Base-by-base conservation (phyloP, 2,797 vertebrate genomes). In the Poecilia wingei region DNA sequence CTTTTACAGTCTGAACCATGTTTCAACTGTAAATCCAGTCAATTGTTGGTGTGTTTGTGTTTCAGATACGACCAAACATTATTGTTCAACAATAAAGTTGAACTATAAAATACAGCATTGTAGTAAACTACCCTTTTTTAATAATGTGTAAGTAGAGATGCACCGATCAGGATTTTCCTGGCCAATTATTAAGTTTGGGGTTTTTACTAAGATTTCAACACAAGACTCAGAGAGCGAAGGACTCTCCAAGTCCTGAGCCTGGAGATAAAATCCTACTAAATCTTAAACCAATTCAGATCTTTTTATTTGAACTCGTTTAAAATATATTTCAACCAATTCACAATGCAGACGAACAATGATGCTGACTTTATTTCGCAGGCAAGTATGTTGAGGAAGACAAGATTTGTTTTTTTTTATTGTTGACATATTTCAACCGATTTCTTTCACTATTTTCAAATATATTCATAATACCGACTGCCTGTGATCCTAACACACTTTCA, bases 401-500 rank as follows among this genome's bases (percentile, higher is more conserved):
- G 22, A 64, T 18, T 64, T 64, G 5, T 20, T 64, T 33, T 64
- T 64, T 8, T 3, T 9, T 22, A 22, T 66, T 66, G 20, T 22
- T 39, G 33, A 45, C 25, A 0, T 28, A 16, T 70, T 70, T 10
- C 1, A 4, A 25, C 64, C 1, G 18, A 22, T 41, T 61, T 66
- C 41, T 70, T 70, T 69, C 4, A 25, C 10, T 1, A 43, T 25
- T 41, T 70, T 25, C 0, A 25, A 70, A 25, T n/a, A 45, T 45
- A 14, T n/a, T 66, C 8, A 39, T 39, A 22, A 66, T 39, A 39
- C 33, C 20, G 1, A 22, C 8, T 22, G 4, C 25, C 91, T 96
- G 95, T 95, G 95, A 96, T 95, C 96, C 95, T 94, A 95, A 96
- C 95, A 95, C 90, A 87, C 94, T 96, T 95, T 96, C 95, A 96